Conservation (phyloP, 2,113 vertebrate genomes). For the Eulacestoma nigropectus region DNA sequence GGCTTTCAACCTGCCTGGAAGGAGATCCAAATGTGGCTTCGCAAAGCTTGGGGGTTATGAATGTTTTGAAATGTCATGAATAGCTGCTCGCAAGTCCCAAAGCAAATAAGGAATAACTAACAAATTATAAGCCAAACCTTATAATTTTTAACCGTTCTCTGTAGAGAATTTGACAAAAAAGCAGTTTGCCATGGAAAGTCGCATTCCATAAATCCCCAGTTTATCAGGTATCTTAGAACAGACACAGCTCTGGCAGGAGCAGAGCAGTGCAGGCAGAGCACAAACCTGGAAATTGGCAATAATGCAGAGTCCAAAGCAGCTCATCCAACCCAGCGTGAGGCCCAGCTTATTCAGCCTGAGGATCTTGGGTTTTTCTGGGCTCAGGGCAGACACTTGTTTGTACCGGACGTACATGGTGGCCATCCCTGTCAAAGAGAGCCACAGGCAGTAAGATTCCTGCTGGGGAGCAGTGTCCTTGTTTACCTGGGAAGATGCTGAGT, state of each 20-base stretch:
- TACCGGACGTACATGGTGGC: slow-evolving; percentile 88
- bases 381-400: slow-evolving; percentile 84
- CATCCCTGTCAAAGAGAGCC: slow-evolving; percentile 70
- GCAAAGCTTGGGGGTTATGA: not conserved
- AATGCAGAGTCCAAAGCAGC: slow-evolving; percentile 88
- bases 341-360: slow-evolving; percentile 74
- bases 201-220: not conserved
- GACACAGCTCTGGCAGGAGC: not conserved
- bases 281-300: slow-evolving; percentile 90
- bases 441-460: not conserved
- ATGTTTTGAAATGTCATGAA: not conserved
- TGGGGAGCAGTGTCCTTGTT: not conserved
- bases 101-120: not conserved
- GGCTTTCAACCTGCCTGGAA: not conserved
- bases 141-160: accelerated
- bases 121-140: not conserved
- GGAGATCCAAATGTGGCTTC: not conserved
- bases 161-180: not conserved
- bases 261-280: not conserved
- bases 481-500: not conserved
- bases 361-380: slow-evolving; percentile 57
- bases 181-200: not conserved
- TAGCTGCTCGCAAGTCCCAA: not conserved
- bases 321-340: slow-evolving; percentile 78
- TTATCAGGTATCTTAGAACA: not conserved